A percentile compares a stretch with the other conserved stretches of the same genome.
Evolutionary conservation across 2,797 vertebrate genomes (phyloP).

Genomic region (Epinephelus coioides): DNA sequence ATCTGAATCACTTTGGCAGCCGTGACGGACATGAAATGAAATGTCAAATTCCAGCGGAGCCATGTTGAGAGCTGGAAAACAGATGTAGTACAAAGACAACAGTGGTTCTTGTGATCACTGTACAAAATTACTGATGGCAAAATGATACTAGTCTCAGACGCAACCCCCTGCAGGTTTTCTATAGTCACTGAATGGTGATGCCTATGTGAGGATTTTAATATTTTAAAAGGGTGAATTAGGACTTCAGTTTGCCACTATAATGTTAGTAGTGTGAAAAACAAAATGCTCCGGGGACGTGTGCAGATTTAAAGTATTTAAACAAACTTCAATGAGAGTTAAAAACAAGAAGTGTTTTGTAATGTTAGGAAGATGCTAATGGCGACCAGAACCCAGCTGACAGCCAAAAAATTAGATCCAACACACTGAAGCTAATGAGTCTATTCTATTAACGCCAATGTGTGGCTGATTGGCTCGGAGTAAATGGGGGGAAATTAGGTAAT

Average conservation of each 20-base stretch:
- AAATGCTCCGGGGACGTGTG: not conserved
- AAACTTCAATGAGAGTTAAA: not conserved
- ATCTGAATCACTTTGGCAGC: slow-evolving; percentile 30
- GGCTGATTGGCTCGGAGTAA: slow-evolving; percentile 26
- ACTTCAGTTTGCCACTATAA: not conserved
- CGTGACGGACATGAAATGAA: slow-evolving; percentile 32
- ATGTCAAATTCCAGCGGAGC: slow-evolving; percentile 57
- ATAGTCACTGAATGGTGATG: not conserved
- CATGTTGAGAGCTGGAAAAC: slow-evolving; percentile 8
- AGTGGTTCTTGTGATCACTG: not conserved
- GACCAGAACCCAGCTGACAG: not conserved
- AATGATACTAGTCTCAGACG: not conserved
- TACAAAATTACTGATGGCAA: not conserved
- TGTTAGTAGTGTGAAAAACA: not conserved
- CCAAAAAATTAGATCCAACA: not conserved
- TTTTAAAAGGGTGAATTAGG: not conserved
- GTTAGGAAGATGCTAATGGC: not conserved
- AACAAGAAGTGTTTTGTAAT: not conserved
- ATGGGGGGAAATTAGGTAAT: slow-evolving; percentile 47
- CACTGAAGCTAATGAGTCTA: slow-evolving; percentile 2
- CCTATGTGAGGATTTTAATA: not conserved
- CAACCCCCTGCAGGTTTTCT: not conserved
- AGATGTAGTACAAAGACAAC: slow-evolving; percentile 1
- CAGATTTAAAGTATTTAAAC: not conserved
- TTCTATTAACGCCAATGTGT: slow-evolving; percentile 41